phyloP scores from a whole-genome alignment of 2,113 vertebrate species.

The Clarias macrocephalus region DNA sequence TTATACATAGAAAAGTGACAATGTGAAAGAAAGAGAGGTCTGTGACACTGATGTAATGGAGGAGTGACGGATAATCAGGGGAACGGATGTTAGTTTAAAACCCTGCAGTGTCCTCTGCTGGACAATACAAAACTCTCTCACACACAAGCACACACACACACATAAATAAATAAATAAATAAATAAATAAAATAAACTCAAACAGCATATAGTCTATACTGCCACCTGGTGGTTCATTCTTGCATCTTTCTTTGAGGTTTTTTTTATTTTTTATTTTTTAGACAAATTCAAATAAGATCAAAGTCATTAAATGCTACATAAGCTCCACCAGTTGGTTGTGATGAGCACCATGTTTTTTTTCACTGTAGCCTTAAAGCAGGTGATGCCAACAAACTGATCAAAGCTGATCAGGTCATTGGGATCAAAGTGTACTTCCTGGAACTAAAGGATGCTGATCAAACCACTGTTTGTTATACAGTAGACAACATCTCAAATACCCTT shows the following conservation, averaged over 20 bases:
- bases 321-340: background rate
- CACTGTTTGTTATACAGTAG: background rate
- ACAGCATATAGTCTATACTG: constrained; percentile 14
- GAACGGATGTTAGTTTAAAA: too few species aligned
- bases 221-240: constrained; percentile 13
- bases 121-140: background rate
- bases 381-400: background rate
- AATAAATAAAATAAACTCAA: too few species aligned
- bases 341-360: background rate
- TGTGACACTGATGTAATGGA: background rate
- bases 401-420: background rate
- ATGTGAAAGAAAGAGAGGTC: background rate
- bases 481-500: background rate
- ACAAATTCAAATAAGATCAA: background rate
- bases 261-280: background rate
- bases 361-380: background rate
- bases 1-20: background rate
- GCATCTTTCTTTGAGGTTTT: background rate
- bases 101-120: constrained; percentile 24
- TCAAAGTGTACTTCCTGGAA: background rate
- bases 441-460: background rate
- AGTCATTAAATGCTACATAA: background rate
- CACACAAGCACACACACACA: background rate
- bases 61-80: background rate
- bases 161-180: background rate